Conservation (phyloP, 2,113 vertebrate species). For the Melanocharis versteri region DNA sequence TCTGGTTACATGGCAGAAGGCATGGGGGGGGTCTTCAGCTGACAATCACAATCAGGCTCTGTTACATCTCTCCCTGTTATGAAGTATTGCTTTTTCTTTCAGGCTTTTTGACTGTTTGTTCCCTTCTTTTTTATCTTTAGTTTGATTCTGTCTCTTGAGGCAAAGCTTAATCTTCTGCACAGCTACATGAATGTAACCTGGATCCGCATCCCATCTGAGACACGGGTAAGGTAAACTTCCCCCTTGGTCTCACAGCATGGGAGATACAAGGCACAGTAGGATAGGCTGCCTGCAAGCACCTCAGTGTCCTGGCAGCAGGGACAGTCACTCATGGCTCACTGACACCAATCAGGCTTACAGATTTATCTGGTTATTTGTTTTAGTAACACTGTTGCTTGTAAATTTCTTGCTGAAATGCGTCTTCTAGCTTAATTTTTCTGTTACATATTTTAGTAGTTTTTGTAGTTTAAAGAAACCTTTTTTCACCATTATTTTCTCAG, state of each 20-base stretch:
- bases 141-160: constrained; percentile 96
- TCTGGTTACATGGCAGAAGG: not conserved
- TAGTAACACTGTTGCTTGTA: not conserved
- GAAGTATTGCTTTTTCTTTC: not conserved
- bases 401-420: not conserved
- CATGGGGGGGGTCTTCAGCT: not conserved
- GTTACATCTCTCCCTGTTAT: not conserved
- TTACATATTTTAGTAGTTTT: not conserved
- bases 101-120: not conserved
- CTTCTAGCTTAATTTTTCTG: not conserved
- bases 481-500: not conserved
- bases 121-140: constrained; percentile 68
- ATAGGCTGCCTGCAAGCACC: not conserved
- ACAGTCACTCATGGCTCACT: not conserved
- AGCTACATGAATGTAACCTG: constrained; percentile 99
- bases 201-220: constrained; percentile 98
- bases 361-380: not conserved
- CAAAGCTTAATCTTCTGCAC: constrained; percentile 97
- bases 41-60: not conserved
- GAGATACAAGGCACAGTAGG: not conserved
- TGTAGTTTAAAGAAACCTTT: not conserved
- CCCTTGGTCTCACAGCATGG: not conserved
- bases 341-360: not conserved
- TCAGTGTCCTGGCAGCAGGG: not conserved
- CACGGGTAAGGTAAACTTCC: constrained; percentile 87